Base-by-base conservation (phyloP, 2,797 vertebrate species). In the Huso huso region DNA sequence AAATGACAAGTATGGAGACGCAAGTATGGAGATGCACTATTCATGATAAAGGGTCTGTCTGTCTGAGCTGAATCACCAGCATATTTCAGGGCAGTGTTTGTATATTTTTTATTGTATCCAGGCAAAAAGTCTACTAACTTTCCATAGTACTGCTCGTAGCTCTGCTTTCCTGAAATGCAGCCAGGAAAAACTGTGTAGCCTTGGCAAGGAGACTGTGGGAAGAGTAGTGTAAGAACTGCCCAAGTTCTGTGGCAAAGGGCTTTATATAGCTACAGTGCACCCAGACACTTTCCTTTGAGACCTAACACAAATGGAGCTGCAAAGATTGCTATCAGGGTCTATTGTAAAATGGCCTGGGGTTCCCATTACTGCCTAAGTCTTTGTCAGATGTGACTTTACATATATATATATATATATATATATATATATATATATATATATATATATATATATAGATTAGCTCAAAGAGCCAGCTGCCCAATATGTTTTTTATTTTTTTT, bases 101-200 rank as follows among this genome's bases (percentile, higher is more conserved):
- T 91, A 79, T 93, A 83, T 93, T 87, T 91, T 92, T 91, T 89
- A 91, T 89, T 74, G 94, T 95, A 94, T 94, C 95, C 91, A 97
- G 90, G 95, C 93, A 87, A 91, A 92, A 89, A 80, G 82, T 76
- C 82, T 91, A 92, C 90, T 90, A 89, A 96, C 88, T 96, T 98
- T 97, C 95, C 95, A 92, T 90, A 84, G 88, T 90, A 85, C 79
- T 61, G 87, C 86, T 76, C 48, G 52, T 81, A 94, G 93, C 89
- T 89, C 90, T 87, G 91, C 87, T 97, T 97, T 99, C 94, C 96
- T 99, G 95, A 97, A 94, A 71, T 70, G 65, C 75, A 77, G 94
- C 96, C 96, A 99, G 96, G 96, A 99, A 99, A 94, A 92, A 94
- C 77, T 92, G 92, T 83, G 93, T 91, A 89, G 87, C 84, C 87